Evolutionary conservation across 2,888 invertebrate species (phyloP), one percentile per base, ranked within the genome.

Genomic region (Andrena bucephala): DNA sequence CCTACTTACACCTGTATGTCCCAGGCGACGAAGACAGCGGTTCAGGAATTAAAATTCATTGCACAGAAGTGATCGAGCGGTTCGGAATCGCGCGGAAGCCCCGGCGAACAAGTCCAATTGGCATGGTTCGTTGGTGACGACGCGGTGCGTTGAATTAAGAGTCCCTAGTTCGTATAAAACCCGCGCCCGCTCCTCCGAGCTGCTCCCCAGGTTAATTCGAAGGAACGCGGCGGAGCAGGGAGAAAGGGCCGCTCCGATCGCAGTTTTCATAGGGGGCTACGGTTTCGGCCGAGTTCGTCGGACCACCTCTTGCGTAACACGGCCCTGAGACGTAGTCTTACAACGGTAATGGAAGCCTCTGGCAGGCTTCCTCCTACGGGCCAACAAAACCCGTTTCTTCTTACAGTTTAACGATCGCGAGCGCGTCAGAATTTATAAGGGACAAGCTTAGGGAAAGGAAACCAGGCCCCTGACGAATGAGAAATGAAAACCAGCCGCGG

Each of bases 311-410:
- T 92, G 89, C 91, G 90, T 90, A 92, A 92, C 84, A 86, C 90
- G 90, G 90, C 92, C 91, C 90, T 91, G 92, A 91, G 88, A 88
- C 82, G 91, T 88, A 92, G 85, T 92, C 91, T 91, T 91, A 90
- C 91, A 91, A 91, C 90, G 89, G 91, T 92, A 92, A 92, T 91
- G 89, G 90, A 90, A 91, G 91, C 90, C 92, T 89, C 85, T 82
- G 73, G 66, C 89, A 80, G 90, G 91, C 91, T 92, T 92, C 91
- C 89, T 92, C 87, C 90, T 90, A 89, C 85, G 84, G 90, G 27
- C 85, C 81, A 79, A 86, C 87, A 86, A 91, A 91, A 91, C 91
- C 90, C 90, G 90, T 91, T 91, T 87, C 90, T 88, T 86, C 89
- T 89, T 88, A 89, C 85, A 77, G 78, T 86, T 89, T 86, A 89